phyloP scores from a whole-genome alignment of 2,797 vertebrate species.

The Syngnathus rostellatus region DNA sequence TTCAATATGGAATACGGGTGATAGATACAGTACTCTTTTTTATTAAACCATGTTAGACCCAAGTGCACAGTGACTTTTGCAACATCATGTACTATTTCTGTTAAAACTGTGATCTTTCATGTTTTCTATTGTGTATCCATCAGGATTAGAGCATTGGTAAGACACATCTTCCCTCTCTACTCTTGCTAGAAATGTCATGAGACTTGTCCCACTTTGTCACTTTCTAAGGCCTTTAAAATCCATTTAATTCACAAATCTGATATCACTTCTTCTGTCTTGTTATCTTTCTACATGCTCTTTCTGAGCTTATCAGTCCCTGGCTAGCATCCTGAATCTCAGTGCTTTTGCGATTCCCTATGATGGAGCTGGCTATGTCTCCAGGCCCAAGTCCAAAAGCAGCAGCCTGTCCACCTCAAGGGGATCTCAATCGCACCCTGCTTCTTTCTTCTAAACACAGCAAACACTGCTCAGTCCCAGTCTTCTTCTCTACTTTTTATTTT shows the following conservation, averaged over 20 bases:
- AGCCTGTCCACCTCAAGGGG: background rate
- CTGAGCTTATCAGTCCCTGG: conserved; percentile 2
- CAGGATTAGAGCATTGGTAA: background rate
- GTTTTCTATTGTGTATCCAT: background rate
- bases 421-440: background rate
- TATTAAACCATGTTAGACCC: background rate
- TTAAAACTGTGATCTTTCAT: background rate
- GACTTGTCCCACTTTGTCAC: conserved; percentile 1
- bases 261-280: conserved; percentile 1
- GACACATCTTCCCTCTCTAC: background rate
- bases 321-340: background rate
- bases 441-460: background rate
- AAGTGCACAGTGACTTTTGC: background rate
- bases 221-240: background rate
- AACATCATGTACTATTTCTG: background rate
- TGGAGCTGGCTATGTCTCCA: background rate
- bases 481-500: background rate
- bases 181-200: background rate
- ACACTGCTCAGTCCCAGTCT: background rate
- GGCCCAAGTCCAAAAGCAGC: background rate
- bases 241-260: conserved; percentile 6
- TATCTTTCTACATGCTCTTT: conserved; percentile 2
- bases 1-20: background rate
- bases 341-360: conserved; percentile 2
- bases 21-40: background rate